Conservation (phyloP, 2,888 invertebrate genomes). For the Bellardia pandia region DNA sequence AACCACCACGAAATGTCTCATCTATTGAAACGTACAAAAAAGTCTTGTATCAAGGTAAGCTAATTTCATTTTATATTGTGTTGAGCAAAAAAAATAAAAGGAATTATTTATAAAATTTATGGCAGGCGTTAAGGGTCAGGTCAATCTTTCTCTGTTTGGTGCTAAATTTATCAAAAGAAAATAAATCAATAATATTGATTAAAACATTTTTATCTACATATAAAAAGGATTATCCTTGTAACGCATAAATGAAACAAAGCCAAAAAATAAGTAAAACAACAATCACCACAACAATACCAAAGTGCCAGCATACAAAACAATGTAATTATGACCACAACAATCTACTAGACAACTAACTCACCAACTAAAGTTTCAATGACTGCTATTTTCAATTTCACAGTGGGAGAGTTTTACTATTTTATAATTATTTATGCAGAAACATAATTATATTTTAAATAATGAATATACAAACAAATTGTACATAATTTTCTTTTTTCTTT, state of each 20-base stretch:
- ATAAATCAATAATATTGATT: constrained; percentile 72
- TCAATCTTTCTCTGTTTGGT: constrained; percentile 11
- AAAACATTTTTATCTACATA: constrained; percentile 35
- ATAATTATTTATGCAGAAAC: neutral
- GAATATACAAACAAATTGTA: no score
- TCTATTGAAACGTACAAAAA: constrained; percentile 83
- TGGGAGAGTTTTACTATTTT: neutral
- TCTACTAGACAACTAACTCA: neutral
- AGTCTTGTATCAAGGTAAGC: constrained; percentile 83
- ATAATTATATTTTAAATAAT: constrained; percentile 5
- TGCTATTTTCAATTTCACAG: constrained; percentile 28
- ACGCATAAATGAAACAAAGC: constrained; percentile 48
- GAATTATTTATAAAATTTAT: neutral
- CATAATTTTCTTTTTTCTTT: neutral
- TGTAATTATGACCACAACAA: constrained; percentile 53
- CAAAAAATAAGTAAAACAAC: constrained; percentile 25
- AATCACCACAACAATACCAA: neutral
- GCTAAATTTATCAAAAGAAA: constrained; percentile 43
- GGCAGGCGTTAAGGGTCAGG: neutral
- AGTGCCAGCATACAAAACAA: neutral
- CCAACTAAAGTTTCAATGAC: constrained; percentile 11
- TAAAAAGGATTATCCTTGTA: constrained; percentile 69
- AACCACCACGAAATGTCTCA: constrained; percentile 79
- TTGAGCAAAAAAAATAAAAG: neutral
- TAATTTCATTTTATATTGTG: neutral